A percentile compares a stretch with the other conserved stretches of the same genome.
Evolutionary conservation across 2,797 vertebrate genomes (phyloP).

Genomic region (Limosa lapponica): DNA sequence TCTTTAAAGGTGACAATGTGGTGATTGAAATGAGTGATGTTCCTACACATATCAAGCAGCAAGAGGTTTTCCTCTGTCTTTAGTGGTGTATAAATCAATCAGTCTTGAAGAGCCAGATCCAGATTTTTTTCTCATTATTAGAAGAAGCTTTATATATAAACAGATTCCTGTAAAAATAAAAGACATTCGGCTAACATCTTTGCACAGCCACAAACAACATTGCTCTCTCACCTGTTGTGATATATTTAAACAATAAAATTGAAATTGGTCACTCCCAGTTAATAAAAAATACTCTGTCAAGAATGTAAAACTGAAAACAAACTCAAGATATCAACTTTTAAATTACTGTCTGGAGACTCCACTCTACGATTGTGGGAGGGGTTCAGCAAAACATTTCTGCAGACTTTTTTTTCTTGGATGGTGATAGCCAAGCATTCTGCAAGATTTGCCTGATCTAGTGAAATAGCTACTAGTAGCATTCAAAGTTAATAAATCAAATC

Average conservation of each 20-base stretch:
- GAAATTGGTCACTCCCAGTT: neutral
- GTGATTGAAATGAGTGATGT: conserved; percentile 14
- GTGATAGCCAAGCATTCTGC: neutral
- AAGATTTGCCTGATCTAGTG: neutral
- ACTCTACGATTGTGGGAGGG: neutral
- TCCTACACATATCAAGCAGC: neutral
- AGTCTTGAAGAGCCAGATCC: neutral
- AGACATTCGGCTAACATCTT: neutral
- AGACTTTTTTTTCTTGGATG: neutral
- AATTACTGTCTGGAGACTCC: neutral
- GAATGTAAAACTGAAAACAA: neutral
- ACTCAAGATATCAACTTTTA: neutral
- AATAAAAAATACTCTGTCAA: neutral
- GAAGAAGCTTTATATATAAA: neutral
- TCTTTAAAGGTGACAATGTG: neutral
- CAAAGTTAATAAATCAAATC: neutral
- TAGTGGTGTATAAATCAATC: conserved; percentile 2
- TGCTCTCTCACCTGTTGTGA: neutral
- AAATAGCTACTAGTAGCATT: neutral
- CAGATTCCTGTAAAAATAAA: neutral
- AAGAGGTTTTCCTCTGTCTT: neutral
- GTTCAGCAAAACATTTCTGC: neutral
- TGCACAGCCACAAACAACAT: neutral
- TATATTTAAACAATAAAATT: neutral
- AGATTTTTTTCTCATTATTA: neutral